Base-by-base conservation (phyloP, 2,888 invertebrate species). In the Beris morrisii region DNA sequence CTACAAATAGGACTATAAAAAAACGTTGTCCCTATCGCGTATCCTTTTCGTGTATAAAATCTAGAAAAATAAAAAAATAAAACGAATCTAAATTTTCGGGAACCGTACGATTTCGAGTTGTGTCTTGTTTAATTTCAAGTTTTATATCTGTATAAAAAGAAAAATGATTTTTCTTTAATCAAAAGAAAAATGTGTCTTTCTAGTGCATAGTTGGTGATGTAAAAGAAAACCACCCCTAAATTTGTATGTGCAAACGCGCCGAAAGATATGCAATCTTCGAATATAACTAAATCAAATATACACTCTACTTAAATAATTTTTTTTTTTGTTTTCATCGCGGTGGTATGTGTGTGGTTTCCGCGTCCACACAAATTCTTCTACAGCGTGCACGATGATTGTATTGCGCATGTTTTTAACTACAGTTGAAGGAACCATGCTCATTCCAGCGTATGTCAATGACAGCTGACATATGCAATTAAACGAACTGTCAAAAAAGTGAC, bases 401-500 rank as follows among this genome's bases (percentile, higher is more conserved):
- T 44, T 68, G 69, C 69, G 67, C 67, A 69, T 69, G 69, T 58
- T 48, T 64, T 54, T 44, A 38, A 46, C 63, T 57, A 50, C 53
- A 43, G 53, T 52, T 55, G 38, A n/a, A 50, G 30, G 30, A 43
- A 52, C 13, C 61, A 61, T 54, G 64, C 64, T 46, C 45, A 22
- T 30, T 59, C 5, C 45, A 54, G 53, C 52, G 15, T 52, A 12
- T 64, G 50, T 54, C 45, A 67, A 46, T 65, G 67, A 64, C 69
- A 69, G 69, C 69, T 69, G 69, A 69, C 69, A 67, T 65, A 46
- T 38, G 63, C 61, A 63, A 43, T 50, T 52, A 61, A 69, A 56
- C 56, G 55, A 64, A 69, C 9, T 55, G 64, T 64, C 64, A 64
- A 44, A 22, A n/a, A 43, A 54, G 44, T 64, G 44, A 54, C 53